phyloP scores from a whole-genome alignment of 92 coral and sea anemone genomes.

The Blastomussa wellsi region DNA sequence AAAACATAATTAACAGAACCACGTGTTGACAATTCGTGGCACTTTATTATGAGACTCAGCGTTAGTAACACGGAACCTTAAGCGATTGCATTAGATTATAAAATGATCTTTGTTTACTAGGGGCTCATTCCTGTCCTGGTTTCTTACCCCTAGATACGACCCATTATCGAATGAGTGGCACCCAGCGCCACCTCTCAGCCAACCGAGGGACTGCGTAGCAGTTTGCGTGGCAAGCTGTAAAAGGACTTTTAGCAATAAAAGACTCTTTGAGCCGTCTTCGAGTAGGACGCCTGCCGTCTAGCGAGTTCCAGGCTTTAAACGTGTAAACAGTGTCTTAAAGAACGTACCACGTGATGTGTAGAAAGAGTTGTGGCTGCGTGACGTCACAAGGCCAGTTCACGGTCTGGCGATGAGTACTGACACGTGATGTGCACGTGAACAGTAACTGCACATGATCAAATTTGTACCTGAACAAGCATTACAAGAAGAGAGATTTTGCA shows the following conservation, averaged over 20 bases:
- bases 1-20: background rate
- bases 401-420: background rate
- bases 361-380: background rate
- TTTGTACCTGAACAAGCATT: background rate
- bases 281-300: slow-evolving; percentile 26
- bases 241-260: slow-evolving; percentile 61
- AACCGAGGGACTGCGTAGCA: slow-evolving; percentile 99
- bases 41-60: too few relatives aligned
- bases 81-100: too few relatives aligned
- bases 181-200: slow-evolving; percentile 87
- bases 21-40: too few relatives aligned
- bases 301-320: background rate
- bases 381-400: background rate
- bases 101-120: background rate
- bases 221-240: slow-evolving; percentile 92
- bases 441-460: background rate
- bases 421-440: slow-evolving; percentile 2
- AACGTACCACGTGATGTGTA: background rate
- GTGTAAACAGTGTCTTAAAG: background rate
- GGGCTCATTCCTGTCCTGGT: background rate
- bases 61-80: background rate
- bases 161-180: slow-evolving; percentile 96
- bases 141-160: slow-evolving; percentile 68
- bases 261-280: slow-evolving; percentile 62
- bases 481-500: background rate